phyloP scores from a whole-genome alignment of 2,888 invertebrate species.

The Tridacna crocea region DNA sequence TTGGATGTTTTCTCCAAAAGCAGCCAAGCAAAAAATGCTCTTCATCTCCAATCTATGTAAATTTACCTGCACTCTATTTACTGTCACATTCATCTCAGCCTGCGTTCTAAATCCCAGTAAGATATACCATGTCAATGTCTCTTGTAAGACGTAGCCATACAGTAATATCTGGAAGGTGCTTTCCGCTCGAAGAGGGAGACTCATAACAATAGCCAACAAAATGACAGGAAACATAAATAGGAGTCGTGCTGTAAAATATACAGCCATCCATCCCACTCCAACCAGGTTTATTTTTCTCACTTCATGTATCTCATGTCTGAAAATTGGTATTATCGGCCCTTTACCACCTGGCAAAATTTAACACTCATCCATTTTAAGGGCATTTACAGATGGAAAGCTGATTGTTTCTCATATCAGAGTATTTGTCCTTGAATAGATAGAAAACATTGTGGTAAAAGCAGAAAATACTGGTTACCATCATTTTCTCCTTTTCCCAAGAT shows the following conservation, averaged over 20 bases:
- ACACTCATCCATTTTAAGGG: too few relatives aligned
- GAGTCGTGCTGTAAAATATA: neutral
- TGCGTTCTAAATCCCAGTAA: constrained; percentile 9
- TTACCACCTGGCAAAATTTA: too few relatives aligned
- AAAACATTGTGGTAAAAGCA: too few relatives aligned
- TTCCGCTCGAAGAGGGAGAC: neutral
- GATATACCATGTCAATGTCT: constrained; percentile 4
- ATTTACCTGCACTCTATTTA: constrained; percentile 16
- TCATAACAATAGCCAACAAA: neutral
- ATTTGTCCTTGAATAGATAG: too few relatives aligned
- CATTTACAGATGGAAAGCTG: too few relatives aligned
- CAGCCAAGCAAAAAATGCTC: too few relatives aligned
- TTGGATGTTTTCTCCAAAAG: too few relatives aligned
- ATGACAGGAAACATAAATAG: constrained; percentile 3
- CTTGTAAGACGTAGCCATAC: neutral
- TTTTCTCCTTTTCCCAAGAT: too few relatives aligned
- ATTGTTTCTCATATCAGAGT: too few relatives aligned
- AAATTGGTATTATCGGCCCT: too few relatives aligned
- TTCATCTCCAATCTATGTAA: neutral
- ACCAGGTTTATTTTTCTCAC: neutral
- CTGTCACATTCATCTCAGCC: constrained; percentile 8
- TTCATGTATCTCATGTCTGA: constrained; percentile 4
- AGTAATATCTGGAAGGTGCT: neutral
- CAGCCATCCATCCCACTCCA: constrained; percentile 17
- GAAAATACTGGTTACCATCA: too few relatives aligned